These are phyloP conservation scores for Chaetorhynchus papuensis DNA, from an alignment of 2,113 vertebrate genomes.

Conservation along the genomic window DNA sequence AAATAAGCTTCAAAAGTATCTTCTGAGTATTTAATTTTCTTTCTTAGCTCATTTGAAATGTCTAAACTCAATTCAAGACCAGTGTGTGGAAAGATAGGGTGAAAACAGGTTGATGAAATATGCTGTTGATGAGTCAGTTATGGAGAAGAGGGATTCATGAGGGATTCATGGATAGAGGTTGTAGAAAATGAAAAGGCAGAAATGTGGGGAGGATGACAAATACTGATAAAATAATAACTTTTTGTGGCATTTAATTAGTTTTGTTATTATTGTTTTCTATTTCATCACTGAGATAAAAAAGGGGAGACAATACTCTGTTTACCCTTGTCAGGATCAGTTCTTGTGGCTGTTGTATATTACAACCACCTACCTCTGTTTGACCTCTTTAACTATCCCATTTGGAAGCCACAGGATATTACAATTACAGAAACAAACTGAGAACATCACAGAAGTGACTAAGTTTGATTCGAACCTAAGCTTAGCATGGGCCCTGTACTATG, in stretches of 20 bases:
- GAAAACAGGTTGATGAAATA: not conserved
- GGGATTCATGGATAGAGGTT: not conserved
- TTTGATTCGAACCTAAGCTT: not conserved
- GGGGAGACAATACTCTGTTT: not conserved
- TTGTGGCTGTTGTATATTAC: not conserved
- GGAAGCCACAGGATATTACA: not conserved
- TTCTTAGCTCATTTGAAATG: not conserved
- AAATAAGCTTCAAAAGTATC: not conserved
- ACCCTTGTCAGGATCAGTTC: not conserved
- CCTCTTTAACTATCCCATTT: not conserved
- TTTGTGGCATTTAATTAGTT: not conserved
- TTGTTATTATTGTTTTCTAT: not conserved
- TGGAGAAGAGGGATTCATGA: not conserved
- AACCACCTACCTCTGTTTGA: not conserved
- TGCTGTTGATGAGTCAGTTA: not conserved
- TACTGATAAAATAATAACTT: not conserved
- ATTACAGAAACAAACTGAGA: not conserved
- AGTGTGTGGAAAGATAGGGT: not conserved
- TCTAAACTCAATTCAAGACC: not conserved
- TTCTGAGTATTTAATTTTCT: not conserved
- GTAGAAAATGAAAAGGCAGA: not conserved
- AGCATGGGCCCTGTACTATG: accelerated
- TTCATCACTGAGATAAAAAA: not conserved
- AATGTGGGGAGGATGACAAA: not conserved
- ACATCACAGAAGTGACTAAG: not conserved